Base-by-base conservation (phyloP, 2,888 invertebrate genomes). In the Mesorhabditis spiculigera region DNA sequence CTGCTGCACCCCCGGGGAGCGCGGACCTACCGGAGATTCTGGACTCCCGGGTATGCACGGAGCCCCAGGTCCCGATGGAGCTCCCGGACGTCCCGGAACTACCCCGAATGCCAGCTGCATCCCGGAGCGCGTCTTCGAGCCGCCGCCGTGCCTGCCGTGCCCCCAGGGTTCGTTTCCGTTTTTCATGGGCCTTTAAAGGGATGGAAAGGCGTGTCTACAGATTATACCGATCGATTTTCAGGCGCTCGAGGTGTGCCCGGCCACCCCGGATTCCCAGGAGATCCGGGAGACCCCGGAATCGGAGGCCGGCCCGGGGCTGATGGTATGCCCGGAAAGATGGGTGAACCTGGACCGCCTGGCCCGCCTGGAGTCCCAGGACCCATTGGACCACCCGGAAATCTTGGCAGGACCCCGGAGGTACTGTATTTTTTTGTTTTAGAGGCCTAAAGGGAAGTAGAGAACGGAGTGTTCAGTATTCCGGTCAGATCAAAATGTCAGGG, bases 71-170 rank as follows among this genome's bases (percentile, higher is more conserved):
- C 86, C 86, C 4, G 82, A 86, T 67, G 86, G 86, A 61, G 85
- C 80, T 6, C 83, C 82, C n/a, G 85, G 85, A 13, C 75, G 85
- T 45, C 85, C 85, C 4, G 85, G 85, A 69, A 82, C 82, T 6
- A 86, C 86, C 2, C 86, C 86, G 13, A 86, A 86, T 69, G 85
- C 86, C 3, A 81, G 84, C 2, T 86, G 86, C 68, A 83, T 86
- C 45, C 86, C 86, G 5, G 85, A 86, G 68, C 68, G 86, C 66
- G 78, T 76, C 8, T 86, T 86, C 75, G 86, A 86, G 73, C 86
- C 86, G 16, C 86, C 85, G 16, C 86, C 86, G 63, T 86, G 86
- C 68, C 77, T 86, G 13, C 86, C 86, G 10, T 86, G 86, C 68
- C 85, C 85, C 5, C 83, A 84, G 70, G 83, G 83, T 42, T 74